Base-by-base conservation (phyloP, 2,888 invertebrate genomes). In the Nomada ruficornis region DNA sequence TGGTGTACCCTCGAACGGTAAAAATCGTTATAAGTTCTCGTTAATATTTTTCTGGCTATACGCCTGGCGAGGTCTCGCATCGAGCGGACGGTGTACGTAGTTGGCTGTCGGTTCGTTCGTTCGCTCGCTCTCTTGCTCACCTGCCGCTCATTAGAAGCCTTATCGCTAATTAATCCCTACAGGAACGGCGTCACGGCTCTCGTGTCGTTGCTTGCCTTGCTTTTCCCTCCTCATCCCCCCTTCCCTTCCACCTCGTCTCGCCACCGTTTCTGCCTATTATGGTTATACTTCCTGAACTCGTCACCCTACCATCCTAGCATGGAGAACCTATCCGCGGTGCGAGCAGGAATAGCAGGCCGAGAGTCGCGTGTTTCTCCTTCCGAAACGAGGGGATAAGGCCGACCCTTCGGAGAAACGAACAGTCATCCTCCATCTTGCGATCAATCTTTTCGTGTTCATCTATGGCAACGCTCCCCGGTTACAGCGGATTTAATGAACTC, bases 101-200 rank as follows among this genome's bases (percentile, higher is more conserved):
- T 84, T 86, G 87, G 86, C 88, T 20, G 52, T 63, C 36, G 54
- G 77, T 23, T 72, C 63, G 80, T 15, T 81, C 77, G 77, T 55
- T 90, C 90, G 91, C 87, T 92, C 93, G 93, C 93, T 36, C 36
- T 36, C 62, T 90, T 90, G 91, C 87, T 92, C 93, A 93, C 93
- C 93, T 93, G 93, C 92, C 91, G 91, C 93, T 94, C 93, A 93
- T 94, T 93, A 93, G 92, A 93, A 92, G 91, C 91, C 93, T 93
- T 93, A 94, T 93, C 94, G 92, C 92, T 93, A 93, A 93, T 94
- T 94, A 93, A 93, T 94, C 93, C 93, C 90, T 91, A 92, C 91
- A 91, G 91, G 90, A 90, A 90, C 91, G 87, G 91, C 93, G 92
- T 92, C 92, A 92, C 91, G 93, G 93, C 90, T 93, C 91, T 90